Base-by-base conservation (phyloP, 2,113 vertebrate species). In the Podocnemis expansa region DNA sequence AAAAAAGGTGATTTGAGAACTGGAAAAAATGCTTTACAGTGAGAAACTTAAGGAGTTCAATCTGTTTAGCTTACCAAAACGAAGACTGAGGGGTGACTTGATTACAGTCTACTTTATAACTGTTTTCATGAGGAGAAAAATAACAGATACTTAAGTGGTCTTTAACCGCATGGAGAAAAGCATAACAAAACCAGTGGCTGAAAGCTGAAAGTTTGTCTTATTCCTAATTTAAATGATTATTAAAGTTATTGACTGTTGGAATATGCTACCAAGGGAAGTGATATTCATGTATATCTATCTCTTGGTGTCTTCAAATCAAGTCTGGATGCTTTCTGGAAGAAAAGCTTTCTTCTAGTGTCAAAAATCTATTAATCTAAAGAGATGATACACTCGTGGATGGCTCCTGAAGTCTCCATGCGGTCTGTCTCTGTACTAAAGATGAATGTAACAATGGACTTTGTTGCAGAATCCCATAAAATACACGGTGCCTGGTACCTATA, bases 1-100 rank as follows among this genome's bases (percentile, higher is more conserved):
- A 16, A 19, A 80, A 93, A 90, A 17, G 56, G 3, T 41, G n/a
- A 75, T 43, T 4, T 0, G 0, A 73, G 12, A 80, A 1, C 8
- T 54, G 87, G 27, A 76, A 90, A 88, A 60, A 43, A 87, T 22
- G 58, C 45, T 25, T 82, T 73, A 63, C 12, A 1, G 6, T 27
- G 41, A 86, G 85, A 52, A 89, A 10, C 4, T 47, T 1, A 63
- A 24, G 88, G 94, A 88, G 45, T 5, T 83, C 29, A 34, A 22
- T 43, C 63, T 0, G 2, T 84, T 87, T 93, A 56, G 25, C 84
- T 82, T 91, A 41, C 5, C 88, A 82, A 27, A 86, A 4, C 82
- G 88, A 85, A 67, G 93, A 67, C 0, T 6, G 51, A 3, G 3
- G 3, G 21, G 13, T 82, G 80, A 80, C 2, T 81, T 84, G 56